Evolutionary conservation across 2,888 invertebrate species (phyloP), one percentile per base, ranked within the genome.

Genomic region (Gasteruption jaculator): DNA sequence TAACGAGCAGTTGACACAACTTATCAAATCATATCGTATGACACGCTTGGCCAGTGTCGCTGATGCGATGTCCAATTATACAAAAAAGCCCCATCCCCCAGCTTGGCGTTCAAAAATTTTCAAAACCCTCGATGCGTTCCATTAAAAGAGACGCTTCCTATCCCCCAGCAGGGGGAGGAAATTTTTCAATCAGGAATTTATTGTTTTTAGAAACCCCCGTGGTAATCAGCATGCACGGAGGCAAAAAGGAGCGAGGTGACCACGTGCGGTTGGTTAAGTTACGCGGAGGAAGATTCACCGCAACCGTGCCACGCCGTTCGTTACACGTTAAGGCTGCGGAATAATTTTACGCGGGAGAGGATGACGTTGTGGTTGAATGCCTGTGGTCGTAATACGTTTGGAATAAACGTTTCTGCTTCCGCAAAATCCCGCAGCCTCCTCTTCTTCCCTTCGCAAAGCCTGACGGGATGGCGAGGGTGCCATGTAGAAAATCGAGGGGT

Each of bases 1-100:
- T 68, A 68, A 68, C 68, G 68, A 68, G 64, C 63, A 61, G 67
- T 68, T 68, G 64, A 66, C 68, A 68, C 63, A 67, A 67, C 65
- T 68, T 67, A 65, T 68, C 63, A 60, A 67, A 64, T 65, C 59
- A 60, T 64, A 60, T 61, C 57, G 56, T 60, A 56, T 54, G 57
- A 57, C 50, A 53, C n/a, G n/a, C n/a, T n/a, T n/a, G 53, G 55
- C 43, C 45, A 57, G 41, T 39, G 48, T 47, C 45, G 46, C 41
- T 19, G 37, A 33, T 35, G 48, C 46, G 27, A 26, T 15, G 37
- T 45, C 49, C 50, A 49, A 53, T 57, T 53, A 54, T 46, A 41
- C 37, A n/a, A n/a, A n/a, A n/a, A n/a, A n/a, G n/a, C n/a, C n/a
- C n/a, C n/a, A n/a, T n/a, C n/a, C n/a, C n/a, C n/a, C n/a, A n/a